Percentiles rank a stretch among this genome's conserved stretches.
These are phyloP conservation scores for Leptinotarsa peninsularis DNA, from an alignment of 2,888 invertebrate genomes.

Conservation along the genomic window DNA sequence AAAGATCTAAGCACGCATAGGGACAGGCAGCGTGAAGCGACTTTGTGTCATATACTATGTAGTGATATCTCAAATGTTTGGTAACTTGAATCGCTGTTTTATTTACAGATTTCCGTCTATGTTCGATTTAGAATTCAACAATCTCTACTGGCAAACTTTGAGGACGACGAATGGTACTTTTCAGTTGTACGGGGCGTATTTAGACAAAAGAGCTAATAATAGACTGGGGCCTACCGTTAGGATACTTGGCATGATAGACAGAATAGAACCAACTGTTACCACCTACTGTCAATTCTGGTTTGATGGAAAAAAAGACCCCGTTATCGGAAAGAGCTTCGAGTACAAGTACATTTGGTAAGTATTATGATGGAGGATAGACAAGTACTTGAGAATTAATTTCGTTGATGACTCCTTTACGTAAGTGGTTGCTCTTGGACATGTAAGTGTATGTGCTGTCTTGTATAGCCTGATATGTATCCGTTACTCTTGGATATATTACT, in stretches of 20 bases:
- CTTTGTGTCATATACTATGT: no score
- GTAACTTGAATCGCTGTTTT: no score
- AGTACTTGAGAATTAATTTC: background rate
- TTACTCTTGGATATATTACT: no score
- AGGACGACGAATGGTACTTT: constrained; percentile 88
- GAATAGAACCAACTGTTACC: constrained; percentile 84
- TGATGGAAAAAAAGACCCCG: constrained; percentile 84
- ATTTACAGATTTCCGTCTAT: constrained; percentile 80
- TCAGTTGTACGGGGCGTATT: constrained; percentile 90
- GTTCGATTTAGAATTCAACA: constrained; percentile 92
- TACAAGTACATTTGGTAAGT: constrained; percentile 89
- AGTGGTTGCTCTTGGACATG: no score
- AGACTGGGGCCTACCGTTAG: constrained; percentile 86
- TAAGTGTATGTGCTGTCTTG: no score
- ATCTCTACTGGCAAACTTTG: constrained; percentile 92
- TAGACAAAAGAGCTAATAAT: constrained; percentile 83
- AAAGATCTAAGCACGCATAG: no score
- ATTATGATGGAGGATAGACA: background rate
- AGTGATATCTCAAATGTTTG: no score
- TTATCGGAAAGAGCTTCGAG: constrained; percentile 84
- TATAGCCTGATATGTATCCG: no score
- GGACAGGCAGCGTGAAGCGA: no score
- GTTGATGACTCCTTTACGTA: background rate
- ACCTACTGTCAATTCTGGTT: constrained; percentile 93
- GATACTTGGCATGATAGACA: constrained; percentile 86